Evolutionary conservation across 2,888 invertebrate genomes (phyloP).

Genomic region (Lepas anatifera): DNA sequence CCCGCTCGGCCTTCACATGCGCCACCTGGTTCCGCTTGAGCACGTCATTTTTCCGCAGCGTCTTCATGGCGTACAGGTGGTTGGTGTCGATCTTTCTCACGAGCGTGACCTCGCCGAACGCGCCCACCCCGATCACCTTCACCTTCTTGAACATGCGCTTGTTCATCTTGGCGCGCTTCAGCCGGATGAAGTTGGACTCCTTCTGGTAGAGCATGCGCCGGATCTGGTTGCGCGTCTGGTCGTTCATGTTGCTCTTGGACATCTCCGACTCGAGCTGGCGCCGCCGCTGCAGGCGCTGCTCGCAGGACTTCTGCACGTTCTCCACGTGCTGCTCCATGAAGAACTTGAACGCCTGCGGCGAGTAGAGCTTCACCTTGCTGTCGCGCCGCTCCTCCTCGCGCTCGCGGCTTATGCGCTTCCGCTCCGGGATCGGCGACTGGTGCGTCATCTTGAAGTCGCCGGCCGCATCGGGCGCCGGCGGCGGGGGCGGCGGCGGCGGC

Average conservation of each 20-base stretch:
- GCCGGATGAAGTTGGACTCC: constrained; percentile 94
- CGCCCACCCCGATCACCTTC: constrained; percentile 54
- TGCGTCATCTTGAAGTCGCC: constrained; percentile 71
- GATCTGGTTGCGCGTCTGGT: constrained; percentile 46
- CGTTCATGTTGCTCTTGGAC: constrained; percentile 51
- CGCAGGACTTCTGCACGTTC: constrained; percentile 88
- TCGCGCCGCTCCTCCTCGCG: constrained; percentile 68
- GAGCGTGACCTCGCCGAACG: constrained; percentile 94
- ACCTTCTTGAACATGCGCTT: constrained; percentile 96
- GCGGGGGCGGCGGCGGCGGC: constrained; percentile 24
- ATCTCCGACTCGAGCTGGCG: constrained; percentile 93
- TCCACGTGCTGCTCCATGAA: constrained; percentile 99
- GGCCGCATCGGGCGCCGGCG: constrained; percentile 30
- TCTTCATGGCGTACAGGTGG: constrained; percentile 79
- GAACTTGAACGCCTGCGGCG: constrained; percentile 96
- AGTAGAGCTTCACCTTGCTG: constrained; percentile 65
- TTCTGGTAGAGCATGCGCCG: constrained; percentile 94
- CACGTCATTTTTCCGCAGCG: constrained; percentile 72
- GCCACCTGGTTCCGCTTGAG: constrained; percentile 44
- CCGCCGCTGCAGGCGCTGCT: constrained; percentile 74
- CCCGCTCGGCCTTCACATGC: constrained; percentile 97
- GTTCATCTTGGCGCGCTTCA: constrained; percentile 97
- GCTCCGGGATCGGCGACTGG: constrained; percentile 88
- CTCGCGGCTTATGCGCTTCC: constrained; percentile 80
- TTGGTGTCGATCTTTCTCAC: constrained; percentile 86